Conservation (phyloP, 2,113 vertebrate species). For the Myotis yumanensis region DNA sequence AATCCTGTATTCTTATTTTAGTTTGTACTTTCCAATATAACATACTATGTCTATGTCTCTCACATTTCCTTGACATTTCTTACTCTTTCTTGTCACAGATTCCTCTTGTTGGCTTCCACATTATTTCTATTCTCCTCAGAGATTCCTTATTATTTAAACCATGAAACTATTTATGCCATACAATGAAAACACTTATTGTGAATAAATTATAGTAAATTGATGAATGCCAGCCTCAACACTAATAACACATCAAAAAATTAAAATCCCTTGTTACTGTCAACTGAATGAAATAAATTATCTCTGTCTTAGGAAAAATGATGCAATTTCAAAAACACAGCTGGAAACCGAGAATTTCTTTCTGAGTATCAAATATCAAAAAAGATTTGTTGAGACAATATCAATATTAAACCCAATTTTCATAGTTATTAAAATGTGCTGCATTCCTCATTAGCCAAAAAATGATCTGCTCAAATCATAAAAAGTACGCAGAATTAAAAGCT, state of each 20-base stretch:
- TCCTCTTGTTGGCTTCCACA: not conserved
- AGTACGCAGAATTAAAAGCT: constrained; percentile 80
- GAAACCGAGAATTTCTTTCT: constrained; percentile 74
- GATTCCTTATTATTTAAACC: not conserved
- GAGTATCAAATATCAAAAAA: constrained; percentile 80
- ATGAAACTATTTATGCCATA: constrained; percentile 25
- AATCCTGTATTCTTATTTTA: not conserved
- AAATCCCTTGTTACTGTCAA: constrained; percentile 46
- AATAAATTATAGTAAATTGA: constrained; percentile 61
- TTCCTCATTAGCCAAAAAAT: constrained; percentile 81
- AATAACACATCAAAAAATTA: constrained; percentile 62
- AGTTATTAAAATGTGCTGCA: constrained; percentile 81
- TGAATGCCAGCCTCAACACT: constrained; percentile 67
- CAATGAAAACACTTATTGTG: constrained; percentile 12
- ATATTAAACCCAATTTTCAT: constrained; percentile 80
- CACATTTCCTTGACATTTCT: not conserved
- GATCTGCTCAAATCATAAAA: constrained; percentile 79
- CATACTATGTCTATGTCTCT: not conserved
- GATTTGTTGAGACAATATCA: constrained; percentile 77
- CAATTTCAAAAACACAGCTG: constrained; percentile 80
- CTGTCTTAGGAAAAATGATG: constrained; percentile 64
- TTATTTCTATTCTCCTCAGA: not conserved
- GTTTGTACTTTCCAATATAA: not conserved
- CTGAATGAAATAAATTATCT: constrained; percentile 75
- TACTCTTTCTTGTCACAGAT: not conserved